Evolutionary conservation across 2,888 invertebrate species (phyloP).

Genomic region (Augochlorella aurata): DNA sequence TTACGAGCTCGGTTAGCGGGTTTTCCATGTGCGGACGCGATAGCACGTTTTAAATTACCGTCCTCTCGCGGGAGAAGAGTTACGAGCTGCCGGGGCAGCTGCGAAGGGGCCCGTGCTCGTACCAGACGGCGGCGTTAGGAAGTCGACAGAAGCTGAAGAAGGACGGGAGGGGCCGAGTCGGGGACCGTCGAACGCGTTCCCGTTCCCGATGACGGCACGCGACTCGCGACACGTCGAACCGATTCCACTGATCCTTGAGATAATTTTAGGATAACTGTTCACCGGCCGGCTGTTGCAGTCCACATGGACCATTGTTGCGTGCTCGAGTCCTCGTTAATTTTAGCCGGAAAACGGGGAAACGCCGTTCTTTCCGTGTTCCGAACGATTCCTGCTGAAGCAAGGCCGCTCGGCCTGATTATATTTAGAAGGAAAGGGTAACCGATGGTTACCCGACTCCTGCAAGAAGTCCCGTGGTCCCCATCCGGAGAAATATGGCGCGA

Average conservation of each 20-base stretch:
- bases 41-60: slow-evolving; percentile 56
- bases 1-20: slow-evolving; percentile 11
- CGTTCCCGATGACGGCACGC: slow-evolving; percentile 54
- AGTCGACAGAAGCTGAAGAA: slow-evolving; percentile 18
- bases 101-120: slow-evolving; percentile 38
- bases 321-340: slow-evolving; percentile 49
- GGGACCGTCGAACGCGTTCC: not conserved
- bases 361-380: slow-evolving; percentile 40
- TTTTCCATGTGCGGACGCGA: slow-evolving; percentile 37
- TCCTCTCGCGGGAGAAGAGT: slow-evolving; percentile 50
- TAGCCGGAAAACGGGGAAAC: slow-evolving; percentile 54
- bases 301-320: slow-evolving; percentile 69
- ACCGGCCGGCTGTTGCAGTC: slow-evolving; percentile 69
- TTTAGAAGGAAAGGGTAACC: slow-evolving; percentile 1
- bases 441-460: not conserved
- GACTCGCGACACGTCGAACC: slow-evolving; percentile 52
- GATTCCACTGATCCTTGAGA: slow-evolving; percentile 68
- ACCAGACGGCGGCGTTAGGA: slow-evolving; percentile 31
- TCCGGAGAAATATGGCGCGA: slow-evolving; percentile 9
- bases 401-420: slow-evolving; percentile 3
- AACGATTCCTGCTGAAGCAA: not conserved
- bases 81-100: slow-evolving; percentile 57
- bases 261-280: slow-evolving; percentile 73
- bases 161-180: not conserved
- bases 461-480: not conserved